phyloP scores from a whole-genome alignment of 2,797 vertebrate species.

The Sternotherus odoratus region DNA sequence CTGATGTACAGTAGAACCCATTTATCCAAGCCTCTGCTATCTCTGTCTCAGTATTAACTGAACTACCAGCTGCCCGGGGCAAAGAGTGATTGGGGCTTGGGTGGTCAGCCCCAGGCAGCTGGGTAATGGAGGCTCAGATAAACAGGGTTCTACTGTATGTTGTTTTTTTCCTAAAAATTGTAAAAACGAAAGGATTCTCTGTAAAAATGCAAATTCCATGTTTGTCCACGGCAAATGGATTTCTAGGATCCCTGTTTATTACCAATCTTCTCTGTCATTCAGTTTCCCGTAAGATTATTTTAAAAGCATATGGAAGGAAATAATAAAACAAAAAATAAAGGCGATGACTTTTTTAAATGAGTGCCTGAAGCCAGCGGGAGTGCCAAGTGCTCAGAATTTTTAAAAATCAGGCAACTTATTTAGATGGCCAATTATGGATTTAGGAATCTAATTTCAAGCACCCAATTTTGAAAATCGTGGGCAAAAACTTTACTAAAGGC shows the following conservation, averaged over 20 bases:
- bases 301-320: neutral
- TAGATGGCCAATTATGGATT: fast-evolving
- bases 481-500: neutral
- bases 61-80: too few species aligned
- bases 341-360: neutral
- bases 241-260: neutral
- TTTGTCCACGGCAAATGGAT: too few species aligned
- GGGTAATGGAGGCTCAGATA: too few species aligned
- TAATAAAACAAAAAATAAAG: neutral
- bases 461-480: neutral
- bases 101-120: too few species aligned
- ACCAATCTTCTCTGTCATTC: neutral
- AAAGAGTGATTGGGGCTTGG: too few species aligned
- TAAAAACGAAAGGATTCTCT: too few species aligned
- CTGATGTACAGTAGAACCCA: too few species aligned
- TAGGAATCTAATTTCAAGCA: neutral
- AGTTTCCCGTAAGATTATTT: neutral
- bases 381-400: neutral
- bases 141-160: too few species aligned
- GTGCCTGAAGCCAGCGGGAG: neutral
- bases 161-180: too few species aligned
- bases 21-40: too few species aligned
- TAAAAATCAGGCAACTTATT: neutral
- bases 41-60: too few species aligned
- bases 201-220: too few species aligned